These are phyloP conservation scores for Danio albolineatus DNA, from an alignment of 2,797 vertebrate species.

Conservation along the genomic window DNA sequence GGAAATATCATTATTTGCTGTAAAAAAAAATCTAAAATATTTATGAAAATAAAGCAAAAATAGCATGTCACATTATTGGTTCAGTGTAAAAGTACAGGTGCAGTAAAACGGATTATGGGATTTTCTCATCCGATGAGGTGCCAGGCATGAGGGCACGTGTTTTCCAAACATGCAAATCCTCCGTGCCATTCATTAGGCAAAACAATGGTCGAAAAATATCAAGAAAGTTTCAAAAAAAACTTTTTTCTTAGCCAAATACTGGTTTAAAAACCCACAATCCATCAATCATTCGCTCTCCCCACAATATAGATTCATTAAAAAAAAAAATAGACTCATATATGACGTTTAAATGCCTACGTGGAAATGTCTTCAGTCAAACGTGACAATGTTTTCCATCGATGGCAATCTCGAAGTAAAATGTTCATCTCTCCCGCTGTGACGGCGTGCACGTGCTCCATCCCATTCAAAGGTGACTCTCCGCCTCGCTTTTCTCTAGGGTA, in stretches of 20 bases:
- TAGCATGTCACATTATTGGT: constrained; percentile 40
- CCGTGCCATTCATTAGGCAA: constrained; percentile 5
- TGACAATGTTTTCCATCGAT: constrained; percentile 46
- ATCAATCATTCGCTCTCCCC: constrained; percentile 37
- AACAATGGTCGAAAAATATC: constrained; percentile 1
- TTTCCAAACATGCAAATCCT: constrained; percentile 13
- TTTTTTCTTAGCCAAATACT: not conserved
- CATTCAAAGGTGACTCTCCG: constrained; percentile 77
- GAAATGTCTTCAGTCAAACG: constrained; percentile 65
- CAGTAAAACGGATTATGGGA: constrained; percentile 24
- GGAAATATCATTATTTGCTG: constrained; percentile 19
- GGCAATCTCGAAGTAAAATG: constrained; percentile 38
- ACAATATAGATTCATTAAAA: constrained; percentile 64
- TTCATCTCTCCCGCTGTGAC: constrained; percentile 27
- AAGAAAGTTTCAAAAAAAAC: constrained; percentile 2
- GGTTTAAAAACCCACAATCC: constrained; percentile 33
- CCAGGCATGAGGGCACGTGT: not conserved
- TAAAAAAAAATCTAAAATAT: constrained; percentile 20
- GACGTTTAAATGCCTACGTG: constrained; percentile 63
- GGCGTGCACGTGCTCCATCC: not conserved
- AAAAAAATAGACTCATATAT: constrained; percentile 67
- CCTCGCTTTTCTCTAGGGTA: constrained; percentile 63
- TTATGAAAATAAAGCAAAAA: constrained; percentile 23
- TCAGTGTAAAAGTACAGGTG: constrained; percentile 39
- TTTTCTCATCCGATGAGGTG: constrained; percentile 4